Evolutionary conservation across 2,888 invertebrate species (phyloP), one percentile per base, ranked within the genome.

Genomic region (Diarsia dahlii): DNA sequence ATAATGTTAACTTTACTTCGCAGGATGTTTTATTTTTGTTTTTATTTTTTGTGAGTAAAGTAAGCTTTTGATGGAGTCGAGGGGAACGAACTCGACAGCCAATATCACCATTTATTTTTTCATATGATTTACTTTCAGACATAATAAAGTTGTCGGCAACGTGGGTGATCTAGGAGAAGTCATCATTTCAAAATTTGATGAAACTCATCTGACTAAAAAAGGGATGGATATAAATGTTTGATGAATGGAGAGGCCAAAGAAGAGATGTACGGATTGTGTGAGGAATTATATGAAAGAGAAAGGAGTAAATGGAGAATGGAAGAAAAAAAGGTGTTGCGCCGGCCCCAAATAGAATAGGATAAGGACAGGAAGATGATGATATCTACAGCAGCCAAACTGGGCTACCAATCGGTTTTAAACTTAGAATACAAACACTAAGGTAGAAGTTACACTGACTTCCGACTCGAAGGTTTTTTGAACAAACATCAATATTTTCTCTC

Each of bases 1-100:
- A 82, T 83, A 74, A 77, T 65, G 73, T 78, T 82, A 69, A 74
- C 62, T 69, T 82, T 52, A 74, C 34, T 69, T 52, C 68, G 58
- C 56, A 34, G 54, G 56, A 75, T 71, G 34, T 77, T 85, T 78
- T 73, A 76, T 78, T 65, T 66, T 70, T 65, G 69, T 65, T 20
- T 85, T 78, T 73, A 76, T 78, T 65, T 66, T 70, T 65, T 74
- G 68, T 20, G 60, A 56, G 45, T 28, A 45, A 64, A 56, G 34
- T 80, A 46, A 62, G 65, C 20, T 65, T 71, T 80, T 80, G 46
- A 84, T 68, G 20, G 23, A 65, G 50, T 69, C 13, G 23, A 60
- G 78, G 69, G 72, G 34, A 63, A 48, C 50, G 9, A 18, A 66
- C 52, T 48, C n/a, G 60, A 48, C 34, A n/a, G n/a, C n/a, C 8